Base-by-base conservation (phyloP, 2,888 invertebrate species). In the Andrena flavipes region DNA sequence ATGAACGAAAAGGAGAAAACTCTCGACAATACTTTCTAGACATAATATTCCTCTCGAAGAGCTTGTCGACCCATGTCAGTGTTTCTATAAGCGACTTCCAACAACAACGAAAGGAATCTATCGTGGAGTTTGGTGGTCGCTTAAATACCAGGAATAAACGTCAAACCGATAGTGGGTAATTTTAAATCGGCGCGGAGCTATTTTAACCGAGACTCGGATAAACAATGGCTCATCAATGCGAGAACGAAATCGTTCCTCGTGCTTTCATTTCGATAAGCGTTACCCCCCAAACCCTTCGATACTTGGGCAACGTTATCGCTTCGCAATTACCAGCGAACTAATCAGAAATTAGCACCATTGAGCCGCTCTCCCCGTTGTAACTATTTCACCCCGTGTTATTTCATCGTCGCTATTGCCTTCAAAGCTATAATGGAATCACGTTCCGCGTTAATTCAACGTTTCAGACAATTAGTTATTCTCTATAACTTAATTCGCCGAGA, bases 341-440 rank as follows among this genome's bases (percentile, higher is more conserved):
- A 82, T 82, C 75, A 75, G 69, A 80, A 71, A 82, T 80, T 75
- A 80, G 67, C 75, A 62, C 67, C 56, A 71, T 68, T 54, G 63
- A 56, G 26, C 56, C 35, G 26, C 20, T 30, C 51, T 2, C 2
- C 8, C 26, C 56, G 70, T 62, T 51, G 54, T 81, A 81, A 80
- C 81, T 81, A 59, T 72, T 82, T 82, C 51, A 13, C 76, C 48
- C 59, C 10, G 30, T 70, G 49, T 72, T 72, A 76, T 82, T 82
- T 82, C 68, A 81, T 76, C 82, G 72, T 2, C 42, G 71, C n/a
- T 49, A 73, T 72, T 69, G 35, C 62, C 65, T 49, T 83, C 76
- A 35, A 62, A 65, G 64, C 72, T 35, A 73, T 59, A 63, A 67
- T 59, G 42, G 35, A 73, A 73, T 77, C 69, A 64, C 72, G 65